Base-by-base conservation (phyloP, 2,888 invertebrate genomes). In the Caenorhabditis macrosperma region DNA sequence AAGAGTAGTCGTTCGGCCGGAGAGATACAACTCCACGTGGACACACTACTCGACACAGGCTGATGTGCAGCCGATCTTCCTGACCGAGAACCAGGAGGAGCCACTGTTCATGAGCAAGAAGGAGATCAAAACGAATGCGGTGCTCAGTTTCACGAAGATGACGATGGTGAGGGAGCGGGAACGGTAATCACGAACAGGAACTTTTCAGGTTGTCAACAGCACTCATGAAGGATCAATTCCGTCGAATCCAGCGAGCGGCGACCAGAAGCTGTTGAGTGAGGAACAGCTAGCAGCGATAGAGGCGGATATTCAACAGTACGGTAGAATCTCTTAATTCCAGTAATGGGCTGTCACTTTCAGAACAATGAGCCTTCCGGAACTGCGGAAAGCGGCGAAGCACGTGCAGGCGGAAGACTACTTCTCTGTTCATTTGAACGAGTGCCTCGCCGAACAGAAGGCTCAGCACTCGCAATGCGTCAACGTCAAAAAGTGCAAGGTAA, bases 1-100 rank as follows among this genome's bases (percentile, higher is more conserved):
- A 12, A 59, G 71, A 44, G 33, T 66, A 0, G 46, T 78, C 15
- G 60, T 64, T 20, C 71, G 78, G 9, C 71, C 78, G 7, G 66
- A 71, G 33, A 46, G 72, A 17, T 71, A 48, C 71, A 78, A 78
- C 38, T 78, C 78, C 59, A 72, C 78, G 38, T 78, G 71, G 78
- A 52, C 61, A n/a, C 54, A 78, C 35, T 78, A 33, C 30, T 66
- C 71, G 20, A 66, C 55, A 7, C 60, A 71, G 24, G 71, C 67
- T 4, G 71, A 66, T 20, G 22, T 20, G n/a, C 26, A 41, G 5
- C 67, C 66, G 10, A 33, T 60, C 5, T 66, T 52, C 28, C 12
- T 66, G 15, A 46, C 61, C 1, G 54, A 64, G 24, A 35, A 57
- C 24, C 38, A 59, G 20, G 64, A 52, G 15, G 59, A 74, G 20